These are phyloP conservation scores for Borostomias antarcticus DNA, from an alignment of 2,797 vertebrate species.

Conservation along the genomic window DNA sequence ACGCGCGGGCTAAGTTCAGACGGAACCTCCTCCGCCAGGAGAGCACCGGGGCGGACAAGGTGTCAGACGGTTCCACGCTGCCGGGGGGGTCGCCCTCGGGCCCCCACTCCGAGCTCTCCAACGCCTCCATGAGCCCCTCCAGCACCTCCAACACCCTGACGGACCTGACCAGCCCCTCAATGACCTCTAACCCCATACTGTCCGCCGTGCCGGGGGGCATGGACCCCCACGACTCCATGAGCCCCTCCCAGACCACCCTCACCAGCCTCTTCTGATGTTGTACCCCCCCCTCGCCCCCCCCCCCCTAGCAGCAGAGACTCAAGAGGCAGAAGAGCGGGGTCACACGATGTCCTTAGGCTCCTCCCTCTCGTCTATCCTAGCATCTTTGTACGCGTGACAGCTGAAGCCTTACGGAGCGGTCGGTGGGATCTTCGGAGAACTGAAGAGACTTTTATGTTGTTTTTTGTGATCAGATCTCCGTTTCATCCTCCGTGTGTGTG, in stretches of 20 bases:
- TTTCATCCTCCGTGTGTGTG: conserved; percentile 44
- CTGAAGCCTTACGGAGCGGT: conserved; percentile 75
- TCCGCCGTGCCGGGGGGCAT: conserved; percentile 84
- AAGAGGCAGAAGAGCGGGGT: neutral
- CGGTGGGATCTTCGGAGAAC: conserved; percentile 47
- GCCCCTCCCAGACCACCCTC: conserved; percentile 88
- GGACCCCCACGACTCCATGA: conserved; percentile 85
- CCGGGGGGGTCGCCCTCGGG: conserved; percentile 86
- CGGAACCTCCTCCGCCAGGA: conserved; percentile 83
- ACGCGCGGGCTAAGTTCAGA: conserved; percentile 16
- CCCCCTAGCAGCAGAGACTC: neutral
- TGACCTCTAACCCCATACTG: conserved; percentile 87
- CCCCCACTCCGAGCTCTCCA: conserved; percentile 88
- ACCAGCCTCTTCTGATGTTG: conserved; percentile 90
- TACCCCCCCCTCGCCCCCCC: conserved; percentile 65
- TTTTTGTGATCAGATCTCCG: conserved; percentile 4
- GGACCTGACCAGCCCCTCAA: conserved; percentile 88
- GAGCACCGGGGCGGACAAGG: conserved; percentile 88
- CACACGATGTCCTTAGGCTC: neutral
- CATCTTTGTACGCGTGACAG: conserved; percentile 82
- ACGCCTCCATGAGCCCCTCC: conserved; percentile 88
- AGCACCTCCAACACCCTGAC: conserved; percentile 88
- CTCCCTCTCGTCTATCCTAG: conserved; percentile 45
- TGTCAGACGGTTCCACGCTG: conserved; percentile 78
- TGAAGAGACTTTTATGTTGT: conserved; percentile 58